A percentile compares a stretch with the other conserved stretches of the same genome.
Evolutionary conservation across 2,888 invertebrate species (phyloP).

Genomic region (Eilema griseolum): DNA sequence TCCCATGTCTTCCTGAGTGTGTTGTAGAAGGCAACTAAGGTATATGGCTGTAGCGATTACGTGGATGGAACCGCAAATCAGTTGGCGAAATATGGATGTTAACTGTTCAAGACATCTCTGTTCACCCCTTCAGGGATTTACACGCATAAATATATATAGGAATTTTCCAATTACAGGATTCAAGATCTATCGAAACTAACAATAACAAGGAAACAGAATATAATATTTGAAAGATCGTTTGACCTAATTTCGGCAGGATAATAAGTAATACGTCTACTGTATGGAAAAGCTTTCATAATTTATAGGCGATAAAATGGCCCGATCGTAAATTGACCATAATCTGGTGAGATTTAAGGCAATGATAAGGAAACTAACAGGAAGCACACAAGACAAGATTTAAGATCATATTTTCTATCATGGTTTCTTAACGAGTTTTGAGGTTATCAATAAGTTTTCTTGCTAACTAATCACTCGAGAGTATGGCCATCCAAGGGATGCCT

Average conservation of each 20-base stretch:
- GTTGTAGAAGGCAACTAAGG: no score
- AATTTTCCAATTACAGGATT: no score
- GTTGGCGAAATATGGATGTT: no score
- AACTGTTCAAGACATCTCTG: no score
- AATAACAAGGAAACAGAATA: not conserved
- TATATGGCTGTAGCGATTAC: no score
- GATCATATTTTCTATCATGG: not conserved
- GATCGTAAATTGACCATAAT: not conserved
- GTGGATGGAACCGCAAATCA: no score
- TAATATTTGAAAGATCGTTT: slow-evolving; percentile 5
- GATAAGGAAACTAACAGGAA: not conserved
- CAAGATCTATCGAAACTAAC: not conserved
- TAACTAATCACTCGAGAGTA: no score
- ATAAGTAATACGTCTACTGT: not conserved
- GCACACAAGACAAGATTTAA: not conserved
- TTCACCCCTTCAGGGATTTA: no score
- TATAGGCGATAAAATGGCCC: slow-evolving; percentile 4
- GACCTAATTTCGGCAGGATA: slow-evolving; percentile 14
- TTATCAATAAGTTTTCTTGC: not conserved
- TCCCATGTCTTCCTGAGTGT: no score
- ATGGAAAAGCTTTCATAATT: not conserved
- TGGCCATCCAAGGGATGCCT: no score
- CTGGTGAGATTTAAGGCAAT: not conserved
- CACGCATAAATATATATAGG: no score
- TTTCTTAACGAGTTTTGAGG: not conserved